Evolutionary conservation across 2,113 vertebrate species (phyloP).

Genomic region (Tychaedon coryphoeus): DNA sequence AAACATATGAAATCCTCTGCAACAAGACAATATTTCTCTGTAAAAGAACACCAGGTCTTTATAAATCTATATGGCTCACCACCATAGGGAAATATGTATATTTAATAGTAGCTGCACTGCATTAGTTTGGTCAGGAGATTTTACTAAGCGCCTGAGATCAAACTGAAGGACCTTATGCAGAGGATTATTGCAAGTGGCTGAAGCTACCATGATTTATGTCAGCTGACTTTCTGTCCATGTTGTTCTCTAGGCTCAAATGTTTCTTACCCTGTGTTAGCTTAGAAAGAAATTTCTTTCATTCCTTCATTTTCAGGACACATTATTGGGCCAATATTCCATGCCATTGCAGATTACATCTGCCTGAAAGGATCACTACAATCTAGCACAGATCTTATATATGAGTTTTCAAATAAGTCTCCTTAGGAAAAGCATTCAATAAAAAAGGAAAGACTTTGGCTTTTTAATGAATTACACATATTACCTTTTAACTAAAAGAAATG

Average conservation of each 20-base stretch:
- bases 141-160: conserved; percentile 20
- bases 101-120: background rate
- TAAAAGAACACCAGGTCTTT: background rate
- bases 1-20: background rate
- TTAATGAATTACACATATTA: background rate
- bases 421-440: background rate
- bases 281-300: background rate
- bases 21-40: background rate
- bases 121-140: conserved; percentile 20
- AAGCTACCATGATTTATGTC: background rate
- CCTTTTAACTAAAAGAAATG: background rate
- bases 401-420: background rate
- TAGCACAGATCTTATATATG: background rate
- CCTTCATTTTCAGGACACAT: background rate
- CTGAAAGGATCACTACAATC: background rate
- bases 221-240: background rate
- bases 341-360: background rate
- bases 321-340: background rate
- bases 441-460: background rate
- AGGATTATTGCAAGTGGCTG: background rate
- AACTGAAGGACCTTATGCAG: background rate
- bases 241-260: conserved; percentile 1
- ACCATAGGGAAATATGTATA: background rate
- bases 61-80: background rate
- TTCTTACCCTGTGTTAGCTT: background rate